Percentiles rank a stretch among this genome's conserved stretches.
phyloP scores from a whole-genome alignment of 2,797 vertebrate species.

The Enteromius anoplus region DNA sequence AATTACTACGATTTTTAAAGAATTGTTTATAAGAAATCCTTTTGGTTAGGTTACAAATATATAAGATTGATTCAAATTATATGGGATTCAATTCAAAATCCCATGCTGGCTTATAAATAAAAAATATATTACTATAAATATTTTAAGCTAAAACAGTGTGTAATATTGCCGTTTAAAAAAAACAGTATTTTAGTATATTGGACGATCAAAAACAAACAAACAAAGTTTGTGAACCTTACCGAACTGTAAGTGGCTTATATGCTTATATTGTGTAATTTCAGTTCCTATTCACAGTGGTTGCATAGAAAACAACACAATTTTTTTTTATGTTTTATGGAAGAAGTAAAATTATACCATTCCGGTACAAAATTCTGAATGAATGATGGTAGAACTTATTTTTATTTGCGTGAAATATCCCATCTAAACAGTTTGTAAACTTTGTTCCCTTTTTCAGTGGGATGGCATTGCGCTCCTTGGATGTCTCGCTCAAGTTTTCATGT shows the following conservation, averaged over 20 bases:
- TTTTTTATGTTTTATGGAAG: neutral
- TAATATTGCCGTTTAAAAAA: too few species aligned
- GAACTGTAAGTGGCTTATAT: neutral
- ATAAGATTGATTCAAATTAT: neutral
- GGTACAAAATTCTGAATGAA: neutral
- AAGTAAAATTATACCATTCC: neutral
- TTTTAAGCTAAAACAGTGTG: neutral
- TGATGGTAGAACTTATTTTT: neutral
- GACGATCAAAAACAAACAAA: neutral
- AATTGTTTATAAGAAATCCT: too few species aligned
- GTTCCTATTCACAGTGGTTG: neutral
- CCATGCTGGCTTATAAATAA: neutral
- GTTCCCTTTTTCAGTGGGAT: neutral
- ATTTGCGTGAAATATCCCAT: neutral
- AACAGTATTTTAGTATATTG: neutral
- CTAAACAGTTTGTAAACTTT: neutral
- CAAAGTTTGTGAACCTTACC: neutral
- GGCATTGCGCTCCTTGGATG: neutral
- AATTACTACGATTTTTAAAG: neutral
- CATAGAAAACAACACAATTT: neutral
- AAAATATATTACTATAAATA: neutral
- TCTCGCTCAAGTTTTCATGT: neutral
- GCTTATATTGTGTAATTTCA: neutral
- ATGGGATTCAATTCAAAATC: neutral
- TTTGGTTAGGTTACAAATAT: neutral